Evolutionary conservation across 2,888 invertebrate genomes (phyloP), one percentile per base, ranked within the genome.

Genomic region (Ochropleura leucogaster): DNA sequence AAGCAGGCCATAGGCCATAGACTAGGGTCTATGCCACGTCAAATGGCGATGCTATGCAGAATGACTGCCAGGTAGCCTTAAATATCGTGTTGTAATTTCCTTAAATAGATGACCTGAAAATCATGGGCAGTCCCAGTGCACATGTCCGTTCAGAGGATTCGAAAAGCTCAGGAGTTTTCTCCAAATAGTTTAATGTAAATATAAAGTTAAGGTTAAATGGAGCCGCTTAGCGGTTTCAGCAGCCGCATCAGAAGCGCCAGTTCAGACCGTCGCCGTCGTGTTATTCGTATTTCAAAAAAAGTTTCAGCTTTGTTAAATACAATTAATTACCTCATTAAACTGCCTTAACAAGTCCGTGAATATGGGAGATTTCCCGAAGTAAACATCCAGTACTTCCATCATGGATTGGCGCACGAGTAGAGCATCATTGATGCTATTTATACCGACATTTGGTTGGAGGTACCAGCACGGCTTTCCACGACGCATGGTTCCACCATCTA

Each of bases 381-480:
- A 59, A 0, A n/a, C 30, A 14, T 81, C 44, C 14, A 82, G 44
- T 30, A 80, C 16, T n/a, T 82, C 77, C 68, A 76, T 18, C 42
- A 44, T 18, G 9, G 62, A 46, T 47, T 81, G 82, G 18, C 76
- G 9, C 3, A 82, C 40, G 9, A 82, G 69, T 20, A 76, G 42
- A 60, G 65, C 12, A 14, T 82, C 82, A 10, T 79, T 86, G 30
- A 77, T n/a, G 3, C 77, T 84, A 16, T 7, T 47, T 0, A 72
- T 0, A 14, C 76, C 68, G 14, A 84, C 14, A 18, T 80, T 44
- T 9, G 62, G 65, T n/a, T 67, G 57, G 4, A 60, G 67, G 46
- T 82, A 55, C 82, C 82, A 82, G 57, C 81, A 80, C 0, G 57
- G 68, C 30, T 80, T 80, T 9, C 81, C 81, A 3, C 76, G 85